phyloP scores from a whole-genome alignment of 35 echinoderm and acorn worm species.

The Anneissia japonica region DNA sequence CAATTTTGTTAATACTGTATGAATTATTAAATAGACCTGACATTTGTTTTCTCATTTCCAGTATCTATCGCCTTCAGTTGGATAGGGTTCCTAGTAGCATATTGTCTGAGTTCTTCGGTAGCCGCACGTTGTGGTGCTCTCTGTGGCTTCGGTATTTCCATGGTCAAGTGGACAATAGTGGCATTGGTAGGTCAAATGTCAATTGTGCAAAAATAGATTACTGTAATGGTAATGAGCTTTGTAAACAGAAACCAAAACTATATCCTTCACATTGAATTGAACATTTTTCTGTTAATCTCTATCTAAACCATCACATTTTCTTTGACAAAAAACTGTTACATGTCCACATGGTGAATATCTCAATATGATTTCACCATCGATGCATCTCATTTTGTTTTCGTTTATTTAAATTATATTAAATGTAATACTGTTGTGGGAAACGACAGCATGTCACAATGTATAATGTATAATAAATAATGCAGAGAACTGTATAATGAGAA shows the following conservation, averaged over 20 bases:
- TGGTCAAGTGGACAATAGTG: conserved; percentile 97
- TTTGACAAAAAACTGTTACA: too few species aligned
- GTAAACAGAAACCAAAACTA: too few species aligned
- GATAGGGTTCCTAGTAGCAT: conserved; percentile 90
- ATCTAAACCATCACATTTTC: too few species aligned
- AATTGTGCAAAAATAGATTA: not conserved
- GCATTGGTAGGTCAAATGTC: conserved; percentile 66
- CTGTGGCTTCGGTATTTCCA: conserved; percentile 85
- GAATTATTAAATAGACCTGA: too few species aligned
- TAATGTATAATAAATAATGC: not conserved
- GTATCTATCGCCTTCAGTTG: conserved; percentile 90
- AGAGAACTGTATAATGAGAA: not conserved
- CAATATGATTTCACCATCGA: not conserved
- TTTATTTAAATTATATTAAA: not conserved
- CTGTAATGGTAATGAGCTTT: not conserved
- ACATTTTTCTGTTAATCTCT: too few species aligned
- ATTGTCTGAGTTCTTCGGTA: conserved; percentile 77
- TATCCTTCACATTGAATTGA: too few species aligned
- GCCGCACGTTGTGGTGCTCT: conserved; percentile 92
- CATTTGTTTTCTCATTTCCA: conserved; percentile 21
- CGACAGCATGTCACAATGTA: not conserved
- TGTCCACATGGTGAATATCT: not conserved
- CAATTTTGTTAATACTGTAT: too few species aligned
- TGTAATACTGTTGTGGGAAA: not conserved
- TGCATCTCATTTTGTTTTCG: not conserved